Evolutionary conservation across 2,113 vertebrate genomes (phyloP).

Genomic region (Percopsis transmontana): DNA sequence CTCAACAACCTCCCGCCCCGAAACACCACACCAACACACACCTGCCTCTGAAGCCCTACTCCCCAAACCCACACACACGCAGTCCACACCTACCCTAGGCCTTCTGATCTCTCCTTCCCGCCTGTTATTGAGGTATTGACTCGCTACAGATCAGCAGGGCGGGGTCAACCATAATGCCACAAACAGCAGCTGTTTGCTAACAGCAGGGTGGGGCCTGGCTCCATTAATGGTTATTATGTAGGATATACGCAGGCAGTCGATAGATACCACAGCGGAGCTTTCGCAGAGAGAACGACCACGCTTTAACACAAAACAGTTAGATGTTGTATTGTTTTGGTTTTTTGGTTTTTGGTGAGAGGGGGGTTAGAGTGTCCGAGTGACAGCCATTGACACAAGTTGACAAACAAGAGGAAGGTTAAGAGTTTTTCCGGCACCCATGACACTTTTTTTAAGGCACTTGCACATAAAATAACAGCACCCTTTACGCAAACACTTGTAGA

Average conservation of each 20-base stretch:
- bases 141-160: slow-evolving; percentile 17
- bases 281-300: not conserved
- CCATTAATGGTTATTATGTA: slow-evolving; percentile 19
- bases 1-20: slow-evolving; percentile 41
- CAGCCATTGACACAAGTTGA: not conserved
- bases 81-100: slow-evolving; percentile 22
- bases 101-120: slow-evolving; percentile 24
- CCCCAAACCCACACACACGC: slow-evolving; percentile 21
- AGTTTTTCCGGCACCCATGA: not conserved
- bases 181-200: not conserved
- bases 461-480: slow-evolving; percentile 34
- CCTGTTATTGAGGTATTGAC: slow-evolving; percentile 19
- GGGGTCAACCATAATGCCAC: not conserved
- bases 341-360: not conserved
- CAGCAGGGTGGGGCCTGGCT: not conserved
- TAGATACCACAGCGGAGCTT: not conserved
- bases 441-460: slow-evolving; percentile 2
- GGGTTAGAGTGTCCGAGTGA: not conserved
- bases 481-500: slow-evolving; percentile 15
- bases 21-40: slow-evolving; percentile 26
- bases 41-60: slow-evolving; percentile 48
- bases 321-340: no score
- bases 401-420: not conserved
- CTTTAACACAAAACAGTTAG: not conserved
- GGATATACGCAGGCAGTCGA: not conserved